phyloP scores from a whole-genome alignment of 2,797 vertebrate genomes.

The Notamacropus eugenii region DNA sequence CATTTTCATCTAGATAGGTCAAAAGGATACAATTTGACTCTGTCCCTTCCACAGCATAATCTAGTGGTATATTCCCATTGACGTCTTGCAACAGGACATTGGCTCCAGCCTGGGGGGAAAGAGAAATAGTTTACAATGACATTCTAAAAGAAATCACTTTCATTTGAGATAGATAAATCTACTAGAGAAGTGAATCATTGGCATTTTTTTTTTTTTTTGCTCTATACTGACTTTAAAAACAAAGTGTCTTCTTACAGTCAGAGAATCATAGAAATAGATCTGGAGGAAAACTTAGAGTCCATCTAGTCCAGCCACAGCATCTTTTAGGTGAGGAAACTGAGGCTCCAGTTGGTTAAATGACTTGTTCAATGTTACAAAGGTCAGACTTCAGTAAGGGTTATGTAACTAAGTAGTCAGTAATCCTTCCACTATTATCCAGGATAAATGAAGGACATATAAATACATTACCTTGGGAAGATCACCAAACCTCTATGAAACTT shows the following conservation, averaged over 20 bases:
- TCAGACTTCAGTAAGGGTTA: background rate
- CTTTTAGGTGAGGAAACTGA: background rate
- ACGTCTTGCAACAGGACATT: constrained; percentile 95
- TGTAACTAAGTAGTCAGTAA: background rate
- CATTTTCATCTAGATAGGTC: constrained; percentile 94
- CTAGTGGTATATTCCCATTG: constrained; percentile 92
- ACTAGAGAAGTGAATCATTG: background rate
- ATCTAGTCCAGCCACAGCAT: background rate
- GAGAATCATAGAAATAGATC: background rate
- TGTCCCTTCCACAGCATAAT: constrained; percentile 93
- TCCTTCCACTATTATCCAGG: background rate
- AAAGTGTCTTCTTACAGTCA: background rate
- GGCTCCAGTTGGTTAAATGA: background rate
- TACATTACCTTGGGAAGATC: background rate
- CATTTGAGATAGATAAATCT: background rate
- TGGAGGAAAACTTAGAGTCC: background rate
- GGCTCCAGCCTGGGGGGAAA: constrained; percentile 89
- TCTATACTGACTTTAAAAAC: background rate
- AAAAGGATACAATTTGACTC: constrained; percentile 92
- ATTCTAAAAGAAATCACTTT: background rate
- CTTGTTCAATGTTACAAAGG: background rate
- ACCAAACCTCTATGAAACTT: background rate
- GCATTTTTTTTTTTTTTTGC: background rate
- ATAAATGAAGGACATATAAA: background rate
- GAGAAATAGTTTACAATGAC: background rate